These are phyloP conservation scores for Rhynchomys soricoides DNA, from an alignment of 2,113 vertebrate species.

Conservation along the genomic window DNA sequence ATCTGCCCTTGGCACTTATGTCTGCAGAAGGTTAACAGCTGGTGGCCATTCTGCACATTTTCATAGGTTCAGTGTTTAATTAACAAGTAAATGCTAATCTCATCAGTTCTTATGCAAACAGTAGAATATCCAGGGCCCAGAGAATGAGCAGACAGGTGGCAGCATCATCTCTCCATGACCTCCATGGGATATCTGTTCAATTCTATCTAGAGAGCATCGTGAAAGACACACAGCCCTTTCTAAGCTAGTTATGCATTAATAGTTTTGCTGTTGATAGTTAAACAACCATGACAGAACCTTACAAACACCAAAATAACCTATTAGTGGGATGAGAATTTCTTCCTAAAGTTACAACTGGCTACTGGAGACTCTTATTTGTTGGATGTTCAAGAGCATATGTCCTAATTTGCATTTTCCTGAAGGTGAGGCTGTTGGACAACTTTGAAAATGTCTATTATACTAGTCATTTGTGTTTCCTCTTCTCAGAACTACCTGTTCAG, in stretches of 20 bases:
- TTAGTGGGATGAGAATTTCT: not conserved
- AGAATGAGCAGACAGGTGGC: not conserved
- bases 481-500: not conserved
- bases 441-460: not conserved
- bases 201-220: not conserved
- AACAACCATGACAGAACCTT: not conserved
- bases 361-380: not conserved
- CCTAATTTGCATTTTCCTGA: not conserved
- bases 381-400: not conserved
- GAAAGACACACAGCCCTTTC: not conserved
- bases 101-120: not conserved
- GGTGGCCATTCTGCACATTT: not conserved
- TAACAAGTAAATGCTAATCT: not conserved
- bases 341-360: not conserved
- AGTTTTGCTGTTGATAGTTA: not conserved
- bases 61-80: not conserved
- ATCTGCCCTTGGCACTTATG: not conserved
- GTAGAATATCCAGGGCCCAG: not conserved
- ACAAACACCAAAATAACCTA: not conserved
- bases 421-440: not conserved
- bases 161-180: not conserved
- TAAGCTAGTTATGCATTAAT: not conserved
- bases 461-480: not conserved
- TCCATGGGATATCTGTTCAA: not conserved
- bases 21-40: not conserved